Evolutionary conservation across 2,888 invertebrate species (phyloP).

Genomic region (Nephrotoma flavescens): DNA sequence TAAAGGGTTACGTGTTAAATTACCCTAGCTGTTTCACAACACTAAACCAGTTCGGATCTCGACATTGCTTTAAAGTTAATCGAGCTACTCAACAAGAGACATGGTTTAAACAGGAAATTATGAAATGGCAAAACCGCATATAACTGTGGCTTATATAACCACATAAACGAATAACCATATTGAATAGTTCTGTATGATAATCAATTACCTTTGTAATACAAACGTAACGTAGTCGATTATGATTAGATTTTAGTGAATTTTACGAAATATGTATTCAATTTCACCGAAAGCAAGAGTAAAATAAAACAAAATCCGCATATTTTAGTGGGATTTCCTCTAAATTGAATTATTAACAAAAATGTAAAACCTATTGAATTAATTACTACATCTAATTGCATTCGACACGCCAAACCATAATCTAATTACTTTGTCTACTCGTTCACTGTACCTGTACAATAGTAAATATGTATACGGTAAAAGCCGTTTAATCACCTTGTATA

Average conservation of each 20-base stretch:
- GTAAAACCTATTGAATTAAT: background rate
- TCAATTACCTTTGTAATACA: background rate
- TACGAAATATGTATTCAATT: background rate
- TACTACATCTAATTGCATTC: background rate
- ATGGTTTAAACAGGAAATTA: background rate
- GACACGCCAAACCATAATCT: background rate
- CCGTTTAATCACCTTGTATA: background rate
- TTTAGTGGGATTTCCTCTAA: background rate
- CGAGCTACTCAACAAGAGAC: too few relatives aligned
- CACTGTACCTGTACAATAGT: background rate
- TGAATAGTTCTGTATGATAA: background rate
- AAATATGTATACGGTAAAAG: background rate
- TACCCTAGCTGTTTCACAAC: too few relatives aligned
- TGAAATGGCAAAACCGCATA: background rate
- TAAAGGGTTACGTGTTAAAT: too few relatives aligned
- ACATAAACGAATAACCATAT: background rate
- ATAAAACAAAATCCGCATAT: background rate
- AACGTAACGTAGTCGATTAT: background rate
- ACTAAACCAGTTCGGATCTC: too few relatives aligned
- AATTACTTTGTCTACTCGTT: background rate
- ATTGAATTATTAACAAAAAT: background rate
- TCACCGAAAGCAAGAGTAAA: background rate
- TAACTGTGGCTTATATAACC: background rate
- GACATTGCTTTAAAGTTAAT: too few relatives aligned
- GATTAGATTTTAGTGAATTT: background rate